phyloP scores from a whole-genome alignment of 2,888 invertebrate species.

The Kuschelorhynchus macadamiae region DNA sequence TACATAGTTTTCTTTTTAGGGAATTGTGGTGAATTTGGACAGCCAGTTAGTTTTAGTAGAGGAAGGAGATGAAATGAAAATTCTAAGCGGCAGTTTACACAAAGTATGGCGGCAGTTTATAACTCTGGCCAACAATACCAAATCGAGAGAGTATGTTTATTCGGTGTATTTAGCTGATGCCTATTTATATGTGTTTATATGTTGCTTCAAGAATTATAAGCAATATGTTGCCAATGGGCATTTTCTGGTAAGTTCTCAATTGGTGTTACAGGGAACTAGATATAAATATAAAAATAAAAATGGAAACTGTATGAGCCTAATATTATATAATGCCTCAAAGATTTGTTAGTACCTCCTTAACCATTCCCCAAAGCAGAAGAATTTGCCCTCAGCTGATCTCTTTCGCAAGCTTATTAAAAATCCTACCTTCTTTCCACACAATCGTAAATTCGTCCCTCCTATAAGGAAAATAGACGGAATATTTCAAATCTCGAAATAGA shows the following conservation, averaged over 20 bases:
- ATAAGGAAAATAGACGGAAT: too few relatives aligned
- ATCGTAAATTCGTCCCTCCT: too few relatives aligned
- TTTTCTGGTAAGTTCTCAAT: conserved; percentile 68
- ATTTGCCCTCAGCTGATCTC: too few relatives aligned
- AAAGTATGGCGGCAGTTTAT: conserved; percentile 78
- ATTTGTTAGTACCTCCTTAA: too few relatives aligned
- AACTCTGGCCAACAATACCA: conserved; percentile 66
- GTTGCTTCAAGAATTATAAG: conserved; percentile 80
- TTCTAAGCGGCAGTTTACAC: conserved; percentile 79
- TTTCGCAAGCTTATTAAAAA: too few relatives aligned
- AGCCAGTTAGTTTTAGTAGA: conserved; percentile 74
- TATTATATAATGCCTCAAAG: too few relatives aligned
- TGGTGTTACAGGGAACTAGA: too few relatives aligned
- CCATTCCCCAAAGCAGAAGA: too few relatives aligned
- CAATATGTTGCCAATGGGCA: conserved; percentile 71
- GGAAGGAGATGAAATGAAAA: conserved; percentile 84
- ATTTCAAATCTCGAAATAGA: too few relatives aligned
- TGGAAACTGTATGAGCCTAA: too few relatives aligned
- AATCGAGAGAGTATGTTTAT: conserved; percentile 71
- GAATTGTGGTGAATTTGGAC: conserved; percentile 83
- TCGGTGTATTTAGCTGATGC: conserved; percentile 85
- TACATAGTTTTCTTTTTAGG: conserved; percentile 73
- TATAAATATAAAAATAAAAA: too few relatives aligned
- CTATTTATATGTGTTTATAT: conserved; percentile 83
- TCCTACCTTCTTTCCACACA: too few relatives aligned